These are phyloP conservation scores for Lepus townsendii DNA, from an alignment of 2,797 vertebrate genomes.

Conservation along the genomic window DNA sequence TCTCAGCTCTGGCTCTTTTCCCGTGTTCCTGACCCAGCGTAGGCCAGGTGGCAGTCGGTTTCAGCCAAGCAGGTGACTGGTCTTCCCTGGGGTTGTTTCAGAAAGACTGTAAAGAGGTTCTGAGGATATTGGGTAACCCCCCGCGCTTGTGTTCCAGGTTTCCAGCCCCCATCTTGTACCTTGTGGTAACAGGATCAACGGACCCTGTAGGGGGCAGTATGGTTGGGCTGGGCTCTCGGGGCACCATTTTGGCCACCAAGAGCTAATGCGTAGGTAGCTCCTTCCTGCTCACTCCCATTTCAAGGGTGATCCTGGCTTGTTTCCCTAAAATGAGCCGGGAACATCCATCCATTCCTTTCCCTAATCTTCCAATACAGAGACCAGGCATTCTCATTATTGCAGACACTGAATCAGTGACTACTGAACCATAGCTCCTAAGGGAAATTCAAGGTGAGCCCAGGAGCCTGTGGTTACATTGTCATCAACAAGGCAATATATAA, in stretches of 20 bases:
- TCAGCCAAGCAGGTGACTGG: neutral
- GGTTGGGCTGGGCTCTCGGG: neutral
- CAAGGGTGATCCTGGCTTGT: neutral
- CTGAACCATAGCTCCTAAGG: neutral
- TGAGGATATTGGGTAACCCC: neutral
- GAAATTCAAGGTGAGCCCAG: neutral
- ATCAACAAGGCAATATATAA: neutral
- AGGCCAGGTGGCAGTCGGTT: neutral
- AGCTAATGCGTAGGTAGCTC: neutral
- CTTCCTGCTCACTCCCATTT: neutral
- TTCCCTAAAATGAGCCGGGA: neutral
- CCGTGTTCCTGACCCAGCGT: fast-evolving
- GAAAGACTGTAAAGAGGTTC: neutral
- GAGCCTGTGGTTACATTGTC: neutral
- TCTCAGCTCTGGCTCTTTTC: neutral
- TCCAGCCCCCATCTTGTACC: neutral
- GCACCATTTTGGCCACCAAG: neutral
- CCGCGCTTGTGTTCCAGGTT: neutral
- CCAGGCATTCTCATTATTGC: neutral
- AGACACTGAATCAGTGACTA: neutral
- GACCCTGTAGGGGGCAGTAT: neutral
- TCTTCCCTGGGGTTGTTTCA: neutral
- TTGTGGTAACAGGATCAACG: neutral
- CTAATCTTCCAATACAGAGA: neutral
- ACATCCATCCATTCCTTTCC: neutral